Conservation (phyloP, 2,888 invertebrate species). For the Tipula helvola region DNA sequence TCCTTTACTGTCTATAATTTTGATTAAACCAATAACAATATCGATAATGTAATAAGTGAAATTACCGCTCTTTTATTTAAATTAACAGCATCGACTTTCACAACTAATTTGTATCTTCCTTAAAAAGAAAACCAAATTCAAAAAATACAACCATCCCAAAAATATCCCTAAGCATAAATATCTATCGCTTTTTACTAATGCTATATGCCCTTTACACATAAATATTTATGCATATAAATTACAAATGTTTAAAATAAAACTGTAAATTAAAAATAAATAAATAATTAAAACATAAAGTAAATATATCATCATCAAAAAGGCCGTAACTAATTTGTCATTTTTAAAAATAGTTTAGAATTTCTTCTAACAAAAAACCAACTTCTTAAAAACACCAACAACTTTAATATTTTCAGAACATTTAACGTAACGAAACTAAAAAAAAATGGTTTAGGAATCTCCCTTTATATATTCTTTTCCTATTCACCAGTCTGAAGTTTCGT, state of each 20-base stretch:
- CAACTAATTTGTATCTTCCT: too few species aligned
- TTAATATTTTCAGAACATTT: background rate
- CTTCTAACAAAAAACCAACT: background rate
- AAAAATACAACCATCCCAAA: too few species aligned
- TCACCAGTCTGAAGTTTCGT: background rate
- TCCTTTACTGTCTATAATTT: too few species aligned
- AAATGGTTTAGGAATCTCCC: background rate
- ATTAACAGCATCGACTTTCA: too few species aligned
- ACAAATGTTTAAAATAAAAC: background rate
- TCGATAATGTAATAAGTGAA: too few species aligned
- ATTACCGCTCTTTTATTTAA: too few species aligned
- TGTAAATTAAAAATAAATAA: background rate
- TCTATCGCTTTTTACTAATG: background rate
- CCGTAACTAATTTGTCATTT: constrained; percentile 7
- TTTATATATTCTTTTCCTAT: background rate
- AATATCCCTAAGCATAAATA: too few species aligned
- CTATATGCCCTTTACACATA: background rate
- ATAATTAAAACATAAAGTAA: background rate
- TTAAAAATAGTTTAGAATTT: constrained; percentile 4
- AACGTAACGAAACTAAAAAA: background rate
- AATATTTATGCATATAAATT: constrained; percentile 4
- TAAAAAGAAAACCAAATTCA: too few species aligned
- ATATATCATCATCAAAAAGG: constrained; percentile 7
- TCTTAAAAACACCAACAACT: background rate
- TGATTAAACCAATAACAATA: too few species aligned